Percentiles rank a stretch among this genome's conserved stretches.
Evolutionary conservation across 2,797 vertebrate genomes (phyloP).

Genomic region (Notamacropus eugenii): DNA sequence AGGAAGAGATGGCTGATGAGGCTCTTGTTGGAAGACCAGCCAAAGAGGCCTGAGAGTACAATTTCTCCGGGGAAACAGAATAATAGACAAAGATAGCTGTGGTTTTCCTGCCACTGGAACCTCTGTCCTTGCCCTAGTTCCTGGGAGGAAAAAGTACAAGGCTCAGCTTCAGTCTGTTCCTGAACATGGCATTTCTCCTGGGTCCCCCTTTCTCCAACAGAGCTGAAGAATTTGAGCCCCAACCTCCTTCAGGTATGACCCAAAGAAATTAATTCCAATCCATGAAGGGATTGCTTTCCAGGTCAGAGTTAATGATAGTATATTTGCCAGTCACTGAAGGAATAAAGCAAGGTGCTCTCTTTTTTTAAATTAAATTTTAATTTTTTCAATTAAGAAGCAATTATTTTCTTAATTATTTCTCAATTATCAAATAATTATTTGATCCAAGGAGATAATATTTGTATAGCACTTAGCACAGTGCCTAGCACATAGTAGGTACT

Average conservation of each 20-base stretch:
- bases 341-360: not conserved
- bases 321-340: not conserved
- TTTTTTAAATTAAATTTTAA: not conserved
- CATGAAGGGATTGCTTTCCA: not conserved
- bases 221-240: not conserved
- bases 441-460: not conserved
- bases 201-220: not conserved
- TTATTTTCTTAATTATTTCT: not conserved
- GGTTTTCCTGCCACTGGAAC: not conserved
- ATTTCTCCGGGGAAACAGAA: not conserved
- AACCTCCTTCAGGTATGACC: not conserved
- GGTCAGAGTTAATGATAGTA: not conserved
- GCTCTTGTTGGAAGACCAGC: not conserved
- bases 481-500: not conserved
- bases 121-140: not conserved
- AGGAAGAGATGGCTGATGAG: not conserved
- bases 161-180: not conserved
- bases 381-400: conserved; percentile 1
- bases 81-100: not conserved
- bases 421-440: not conserved
- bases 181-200: not conserved
- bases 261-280: not conserved
- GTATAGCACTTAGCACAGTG: not conserved
- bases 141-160: not conserved
- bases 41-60: not conserved